Conservation (phyloP, 2,797 vertebrate species). For the Philypnodon macrostomus region DNA sequence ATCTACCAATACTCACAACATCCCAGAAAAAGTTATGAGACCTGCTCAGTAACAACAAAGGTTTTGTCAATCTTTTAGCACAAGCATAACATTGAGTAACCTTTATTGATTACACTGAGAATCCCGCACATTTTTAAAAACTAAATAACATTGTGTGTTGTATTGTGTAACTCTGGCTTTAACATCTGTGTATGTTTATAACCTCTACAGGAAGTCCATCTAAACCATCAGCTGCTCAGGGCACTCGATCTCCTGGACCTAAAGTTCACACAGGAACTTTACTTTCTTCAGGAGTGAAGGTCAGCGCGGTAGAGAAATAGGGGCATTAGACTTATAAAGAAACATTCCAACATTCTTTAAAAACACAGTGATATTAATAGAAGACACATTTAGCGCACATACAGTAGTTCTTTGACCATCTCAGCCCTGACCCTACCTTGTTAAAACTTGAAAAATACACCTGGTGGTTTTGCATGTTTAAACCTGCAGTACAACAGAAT, state of each 20-base stretch:
- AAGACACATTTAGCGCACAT: slow-evolving; percentile 59
- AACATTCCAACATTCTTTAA: slow-evolving; percentile 16
- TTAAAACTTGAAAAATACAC: background rate
- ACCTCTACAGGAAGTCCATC: slow-evolving; percentile 82
- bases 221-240: slow-evolving; percentile 84
- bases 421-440: background rate
- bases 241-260: slow-evolving; percentile 86
- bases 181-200: slow-evolving; percentile 22
- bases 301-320: slow-evolving; percentile 59
- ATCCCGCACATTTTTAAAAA: background rate
- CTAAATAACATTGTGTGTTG: no score
- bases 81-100: no score
- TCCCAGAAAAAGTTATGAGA: background rate
- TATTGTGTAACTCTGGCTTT: background rate
- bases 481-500: background rate
- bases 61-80: no score
- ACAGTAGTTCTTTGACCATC: no score
- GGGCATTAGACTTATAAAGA: slow-evolving; percentile 7
- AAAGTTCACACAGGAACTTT: slow-evolving; percentile 91
- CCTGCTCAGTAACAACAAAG: background rate
- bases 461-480: background rate
- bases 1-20: background rate
- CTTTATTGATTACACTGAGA: no score
- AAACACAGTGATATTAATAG: slow-evolving; percentile 56
- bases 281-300: slow-evolving; percentile 91